phyloP scores from a whole-genome alignment of 92 coral and sea anemone species.

The Scolanthus callimorphus region DNA sequence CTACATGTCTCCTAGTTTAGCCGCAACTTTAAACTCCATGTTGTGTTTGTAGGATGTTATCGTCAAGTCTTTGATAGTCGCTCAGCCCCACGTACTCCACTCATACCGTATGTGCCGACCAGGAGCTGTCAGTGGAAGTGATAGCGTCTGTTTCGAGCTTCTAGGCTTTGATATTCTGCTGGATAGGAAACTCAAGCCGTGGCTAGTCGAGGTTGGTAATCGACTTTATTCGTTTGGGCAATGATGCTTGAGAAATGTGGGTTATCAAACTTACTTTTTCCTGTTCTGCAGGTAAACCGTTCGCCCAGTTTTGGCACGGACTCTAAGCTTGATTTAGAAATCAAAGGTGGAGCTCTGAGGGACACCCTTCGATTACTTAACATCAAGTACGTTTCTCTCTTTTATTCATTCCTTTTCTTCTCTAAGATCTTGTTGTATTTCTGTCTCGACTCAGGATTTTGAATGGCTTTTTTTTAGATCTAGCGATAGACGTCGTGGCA shows the following conservation, averaged over 20 bases:
- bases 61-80: constrained; percentile 83
- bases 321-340: constrained; percentile 83
- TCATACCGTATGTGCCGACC: constrained; percentile 97
- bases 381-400: constrained; percentile 57
- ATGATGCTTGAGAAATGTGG: too few species aligned
- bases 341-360: constrained; percentile 84
- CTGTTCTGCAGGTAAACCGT: constrained; percentile 70
- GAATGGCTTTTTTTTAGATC: constrained; percentile 29
- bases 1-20: too few species aligned
- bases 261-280: too few species aligned
- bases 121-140: constrained; percentile 72
- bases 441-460: neutral
- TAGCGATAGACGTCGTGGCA: constrained; percentile 75
- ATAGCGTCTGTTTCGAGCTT: constrained; percentile 93
- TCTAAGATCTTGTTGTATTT: neutral
- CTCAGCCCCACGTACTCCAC: constrained; percentile 92
- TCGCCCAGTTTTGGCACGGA: constrained; percentile 99
- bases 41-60: constrained; percentile 97
- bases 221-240: too few species aligned
- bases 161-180: constrained; percentile 90
- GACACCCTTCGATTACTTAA: constrained; percentile 87
- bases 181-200: constrained; percentile 87
- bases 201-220: constrained; percentile 91
- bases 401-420: neutral
- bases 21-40: too few species aligned